Evolutionary conservation across 2,113 vertebrate species (phyloP).

Genomic region (Phyllopteryx taeniolatus): DNA sequence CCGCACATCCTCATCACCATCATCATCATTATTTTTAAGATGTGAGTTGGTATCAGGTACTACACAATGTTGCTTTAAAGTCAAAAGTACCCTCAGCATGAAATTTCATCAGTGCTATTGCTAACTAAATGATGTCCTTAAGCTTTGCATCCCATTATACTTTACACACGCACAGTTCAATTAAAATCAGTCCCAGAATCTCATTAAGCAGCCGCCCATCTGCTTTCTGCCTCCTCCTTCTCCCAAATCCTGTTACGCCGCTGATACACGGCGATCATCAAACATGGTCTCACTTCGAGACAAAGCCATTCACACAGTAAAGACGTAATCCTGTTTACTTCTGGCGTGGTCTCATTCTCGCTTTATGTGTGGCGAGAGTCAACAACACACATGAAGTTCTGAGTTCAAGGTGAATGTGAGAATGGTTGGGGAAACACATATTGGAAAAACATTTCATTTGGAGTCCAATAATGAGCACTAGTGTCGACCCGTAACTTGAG

Average conservation of each 20-base stretch:
- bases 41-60: not conserved
- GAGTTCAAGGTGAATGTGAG: not conserved
- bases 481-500: not conserved
- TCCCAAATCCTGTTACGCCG: not conserved
- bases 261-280: not conserved
- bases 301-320: constrained; percentile 1
- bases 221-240: not conserved
- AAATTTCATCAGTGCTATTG: not conserved
- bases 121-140: not conserved
- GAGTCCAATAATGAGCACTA: not conserved
- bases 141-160: not conserved
- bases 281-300: not conserved
- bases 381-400: not conserved
- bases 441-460: not conserved
- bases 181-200: not conserved
- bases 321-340: constrained; percentile 2
- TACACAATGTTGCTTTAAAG: not conserved
- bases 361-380: not conserved
- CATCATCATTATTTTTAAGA: not conserved
- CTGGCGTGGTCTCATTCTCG: not conserved
- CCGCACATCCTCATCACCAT: no score
- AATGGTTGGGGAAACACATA: not conserved
- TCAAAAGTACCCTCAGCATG: not conserved
- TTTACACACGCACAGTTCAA: not conserved
- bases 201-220: not conserved